Evolutionary conservation across 2,113 vertebrate species (phyloP), one percentile per base, ranked within the genome.

Genomic region (Lipotes vexillifer): DNA sequence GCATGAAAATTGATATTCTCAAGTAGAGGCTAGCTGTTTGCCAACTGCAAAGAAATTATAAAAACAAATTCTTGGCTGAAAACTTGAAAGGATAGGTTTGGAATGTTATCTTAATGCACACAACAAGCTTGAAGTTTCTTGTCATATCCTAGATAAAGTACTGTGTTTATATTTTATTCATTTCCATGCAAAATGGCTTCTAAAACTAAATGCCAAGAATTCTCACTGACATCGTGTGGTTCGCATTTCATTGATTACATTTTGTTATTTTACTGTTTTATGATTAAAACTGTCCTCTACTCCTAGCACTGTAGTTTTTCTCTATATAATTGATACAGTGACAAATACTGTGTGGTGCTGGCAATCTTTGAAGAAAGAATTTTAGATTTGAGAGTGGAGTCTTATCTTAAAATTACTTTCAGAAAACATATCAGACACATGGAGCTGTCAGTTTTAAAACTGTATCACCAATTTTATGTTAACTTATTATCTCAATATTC

Each of bases 31-130:
- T 98, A 94, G 94, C 93, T 98, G 93, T 98, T 98, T 98, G 98
- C 98, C 98, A 98, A 98, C 94, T 98, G 97, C 97, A 97, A 98
- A 98, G 98, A 98, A 98, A 99, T 98, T 98, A 96, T 95, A 97
- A 98, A 98, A 99, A 98, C 98, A 99, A 99, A 98, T 98, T 99
- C 98, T 98, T 99, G 99, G 98, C 98, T 97, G 93, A 78, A 98
- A 98, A 98, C 97, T 97, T 98, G 57, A 99, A 99, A 99, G 98
- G 98, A 95, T 98, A 98, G 98, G 98, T 99, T 98, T 98, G 99
- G 99, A 99, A 99, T 99, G 98, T 99, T 99, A 98, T 99, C 98
- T 98, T 98, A 98, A 98, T 98, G 98, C 97, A 98, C 94, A 75
- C 95, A 98, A 97, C 97, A 98, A 98, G 98, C 97, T 95, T 97